A percentile compares a stretch with the other conserved stretches of the same genome.
phyloP scores from a whole-genome alignment of 2,888 invertebrate species.

The Bellardia bayeri region DNA sequence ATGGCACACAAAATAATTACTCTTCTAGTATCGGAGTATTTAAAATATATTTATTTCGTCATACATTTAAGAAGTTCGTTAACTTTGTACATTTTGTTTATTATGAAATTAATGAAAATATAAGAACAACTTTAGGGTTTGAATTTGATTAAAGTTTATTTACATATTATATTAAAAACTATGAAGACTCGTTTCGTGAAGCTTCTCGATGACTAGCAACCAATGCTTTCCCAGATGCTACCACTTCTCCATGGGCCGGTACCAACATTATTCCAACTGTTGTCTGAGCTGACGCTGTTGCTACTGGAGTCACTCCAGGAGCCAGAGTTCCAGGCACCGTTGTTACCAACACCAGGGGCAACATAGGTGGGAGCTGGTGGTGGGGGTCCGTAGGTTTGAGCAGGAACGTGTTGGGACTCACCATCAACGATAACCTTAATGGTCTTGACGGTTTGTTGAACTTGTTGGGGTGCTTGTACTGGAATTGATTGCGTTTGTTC shows the following conservation, averaged over 20 bases:
- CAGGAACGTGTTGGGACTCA: slow-evolving; percentile 51
- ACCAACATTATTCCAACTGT: slow-evolving; percentile 10
- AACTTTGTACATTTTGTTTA: neutral
- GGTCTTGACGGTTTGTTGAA: slow-evolving; percentile 40
- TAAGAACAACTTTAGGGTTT: slow-evolving; percentile 19
- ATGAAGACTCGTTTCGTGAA: slow-evolving; percentile 35
- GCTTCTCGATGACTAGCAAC: slow-evolving; percentile 46
- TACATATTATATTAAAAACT: slow-evolving; percentile 41
- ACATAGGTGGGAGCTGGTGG: slow-evolving; percentile 5
- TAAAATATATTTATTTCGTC: slow-evolving; percentile 46
- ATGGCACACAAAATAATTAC: too few relatives aligned
- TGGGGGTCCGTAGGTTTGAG: slow-evolving; percentile 62
- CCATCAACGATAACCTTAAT: slow-evolving; percentile 56
- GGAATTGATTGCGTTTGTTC: slow-evolving; percentile 51
- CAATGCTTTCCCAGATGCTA: slow-evolving; percentile 56
- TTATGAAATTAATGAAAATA: slow-evolving; percentile 1
- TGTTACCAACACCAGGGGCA: slow-evolving; percentile 11
- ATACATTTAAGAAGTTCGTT: neutral
- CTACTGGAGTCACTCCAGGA: slow-evolving; percentile 41
- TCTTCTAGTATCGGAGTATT: slow-evolving; percentile 2
- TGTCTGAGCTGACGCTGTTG: neutral
- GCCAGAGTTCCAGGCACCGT: slow-evolving; percentile 48
- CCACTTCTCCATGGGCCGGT: slow-evolving; percentile 64
- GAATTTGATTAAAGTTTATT: slow-evolving; percentile 6
- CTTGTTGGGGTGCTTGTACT: slow-evolving; percentile 19